These are phyloP conservation scores for Seira ritae DNA, from an alignment of 2,888 invertebrate species.

Conservation along the genomic window DNA sequence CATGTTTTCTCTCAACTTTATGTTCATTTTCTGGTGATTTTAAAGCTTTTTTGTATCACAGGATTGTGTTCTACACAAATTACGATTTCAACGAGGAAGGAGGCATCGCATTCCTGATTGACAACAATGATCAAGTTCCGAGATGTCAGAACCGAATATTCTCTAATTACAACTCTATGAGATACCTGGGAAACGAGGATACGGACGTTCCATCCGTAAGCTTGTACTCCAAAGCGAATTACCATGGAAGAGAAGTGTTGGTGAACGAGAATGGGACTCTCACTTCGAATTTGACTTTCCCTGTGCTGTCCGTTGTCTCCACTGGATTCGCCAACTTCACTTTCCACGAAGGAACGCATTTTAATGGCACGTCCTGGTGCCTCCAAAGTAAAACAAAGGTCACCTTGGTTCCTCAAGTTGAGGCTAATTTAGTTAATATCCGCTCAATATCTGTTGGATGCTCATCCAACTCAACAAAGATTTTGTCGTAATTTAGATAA, in stretches of 20 bases:
- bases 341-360: constrained; percentile 32
- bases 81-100: constrained; percentile 45
- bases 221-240: constrained; percentile 51
- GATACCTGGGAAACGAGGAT: constrained; percentile 48
- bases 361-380: constrained; percentile 42
- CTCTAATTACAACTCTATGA: constrained; percentile 45
- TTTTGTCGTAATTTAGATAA: neutral
- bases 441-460: constrained; percentile 48
- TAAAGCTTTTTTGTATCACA: neutral
- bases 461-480: constrained; percentile 5
- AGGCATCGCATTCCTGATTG: constrained; percentile 44
- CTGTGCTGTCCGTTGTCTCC: constrained; percentile 32
- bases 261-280: constrained; percentile 34
- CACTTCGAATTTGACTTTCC: neutral
- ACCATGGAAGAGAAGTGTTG: constrained; percentile 48
- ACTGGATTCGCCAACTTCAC: constrained; percentile 53
- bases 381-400: constrained; percentile 37
- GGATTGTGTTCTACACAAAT: constrained; percentile 50
- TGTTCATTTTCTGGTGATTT: neutral
- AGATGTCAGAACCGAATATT: constrained; percentile 49
- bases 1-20: neutral
- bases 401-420: constrained; percentile 19
- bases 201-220: constrained; percentile 42
- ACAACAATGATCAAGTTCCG: constrained; percentile 31
- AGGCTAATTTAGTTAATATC: constrained; percentile 10